phyloP scores from a whole-genome alignment of 2,797 vertebrate genomes.

The Gobionotothen gibberifrons region DNA sequence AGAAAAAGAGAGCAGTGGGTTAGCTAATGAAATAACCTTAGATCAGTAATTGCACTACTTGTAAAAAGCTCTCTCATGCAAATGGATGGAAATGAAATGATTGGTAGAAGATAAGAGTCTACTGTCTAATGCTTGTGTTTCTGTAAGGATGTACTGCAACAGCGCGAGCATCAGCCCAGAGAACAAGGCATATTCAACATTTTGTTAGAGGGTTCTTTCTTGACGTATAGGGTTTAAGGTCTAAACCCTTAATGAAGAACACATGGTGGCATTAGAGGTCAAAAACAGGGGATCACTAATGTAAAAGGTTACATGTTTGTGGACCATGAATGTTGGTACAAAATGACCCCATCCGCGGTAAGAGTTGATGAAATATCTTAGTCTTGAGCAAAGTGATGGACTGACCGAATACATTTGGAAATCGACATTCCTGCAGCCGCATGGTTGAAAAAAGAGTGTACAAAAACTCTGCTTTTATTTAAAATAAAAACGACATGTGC shows the following conservation, averaged over 20 bases:
- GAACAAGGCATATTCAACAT: too few species aligned
- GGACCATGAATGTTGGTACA: background rate
- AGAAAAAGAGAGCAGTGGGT: background rate
- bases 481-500: background rate
- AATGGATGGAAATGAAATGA: background rate
- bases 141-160: background rate
- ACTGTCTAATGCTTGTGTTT: background rate
- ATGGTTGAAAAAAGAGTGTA: background rate
- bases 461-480: too few species aligned
- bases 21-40: background rate
- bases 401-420: background rate
- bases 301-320: background rate
- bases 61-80: background rate
- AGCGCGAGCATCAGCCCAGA: background rate
- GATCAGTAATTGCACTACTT: background rate
- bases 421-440: background rate
- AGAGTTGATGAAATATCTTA: background rate
- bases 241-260: background rate
- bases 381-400: background rate
- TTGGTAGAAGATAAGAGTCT: too few species aligned
- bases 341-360: too few species aligned
- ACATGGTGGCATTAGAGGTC: too few species aligned
- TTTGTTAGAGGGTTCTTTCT: background rate
- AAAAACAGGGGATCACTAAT: background rate
- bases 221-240: too few species aligned